Evolutionary conservation across 2,888 invertebrate species (phyloP).

Genomic region (Yponomeuta malinellus): DNA sequence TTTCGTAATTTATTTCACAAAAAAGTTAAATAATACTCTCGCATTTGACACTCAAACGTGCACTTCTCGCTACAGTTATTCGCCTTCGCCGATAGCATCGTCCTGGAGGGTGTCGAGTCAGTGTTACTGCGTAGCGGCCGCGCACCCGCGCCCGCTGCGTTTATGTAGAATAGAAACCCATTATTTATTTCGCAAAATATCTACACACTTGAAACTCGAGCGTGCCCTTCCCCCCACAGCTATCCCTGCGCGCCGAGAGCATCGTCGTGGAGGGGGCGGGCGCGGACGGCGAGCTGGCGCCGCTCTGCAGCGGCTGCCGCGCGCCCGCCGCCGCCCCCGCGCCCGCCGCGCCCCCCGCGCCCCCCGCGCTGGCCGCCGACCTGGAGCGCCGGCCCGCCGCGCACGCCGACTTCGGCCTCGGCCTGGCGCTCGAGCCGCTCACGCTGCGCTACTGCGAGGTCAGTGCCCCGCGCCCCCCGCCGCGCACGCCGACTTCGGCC

Average conservation of each 20-base stretch:
- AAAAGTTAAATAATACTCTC: too few species aligned
- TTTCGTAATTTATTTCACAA: too few species aligned
- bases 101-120: too few species aligned
- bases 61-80: too few species aligned
- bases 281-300: constrained; percentile 82
- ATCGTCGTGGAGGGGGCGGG: constrained; percentile 85
- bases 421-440: neutral
- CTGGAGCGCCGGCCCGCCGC: neutral
- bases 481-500: neutral
- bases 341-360: constrained; percentile 31
- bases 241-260: constrained; percentile 83
- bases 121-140: too few species aligned
- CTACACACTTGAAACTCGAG: too few species aligned
- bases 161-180: too few species aligned
- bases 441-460: neutral
- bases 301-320: constrained; percentile 71
- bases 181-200: too few species aligned
- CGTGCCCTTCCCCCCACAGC: constrained; percentile 28
- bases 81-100: too few species aligned
- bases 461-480: too few species aligned
- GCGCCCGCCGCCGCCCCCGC: constrained; percentile 75
- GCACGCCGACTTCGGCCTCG: neutral
- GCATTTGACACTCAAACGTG: too few species aligned
- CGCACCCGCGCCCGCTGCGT: too few species aligned
- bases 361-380: neutral